phyloP scores from a whole-genome alignment of 2,797 vertebrate species.

The Clarias laeviceps region DNA sequence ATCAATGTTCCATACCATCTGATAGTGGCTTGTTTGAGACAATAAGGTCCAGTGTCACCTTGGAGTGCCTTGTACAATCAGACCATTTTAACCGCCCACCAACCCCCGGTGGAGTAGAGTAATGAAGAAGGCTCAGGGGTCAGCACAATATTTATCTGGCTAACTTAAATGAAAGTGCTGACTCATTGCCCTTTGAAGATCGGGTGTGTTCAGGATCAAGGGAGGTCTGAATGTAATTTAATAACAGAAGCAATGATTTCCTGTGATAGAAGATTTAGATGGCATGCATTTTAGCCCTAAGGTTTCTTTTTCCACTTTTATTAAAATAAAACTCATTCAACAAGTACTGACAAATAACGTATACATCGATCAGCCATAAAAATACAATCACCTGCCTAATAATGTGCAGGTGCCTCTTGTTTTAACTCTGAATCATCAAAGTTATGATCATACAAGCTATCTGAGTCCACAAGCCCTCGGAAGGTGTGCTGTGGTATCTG shows the following conservation, averaged over 20 bases:
- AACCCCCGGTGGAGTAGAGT: slow-evolving; percentile 53
- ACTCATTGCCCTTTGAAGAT: slow-evolving; percentile 40
- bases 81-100: slow-evolving; percentile 64
- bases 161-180: slow-evolving; percentile 51
- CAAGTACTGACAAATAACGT: not conserved
- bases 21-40: slow-evolving; percentile 72
- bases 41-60: slow-evolving; percentile 67
- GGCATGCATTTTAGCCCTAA: not conserved
- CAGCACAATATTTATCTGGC: slow-evolving; percentile 58
- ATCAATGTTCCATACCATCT: slow-evolving; percentile 77
- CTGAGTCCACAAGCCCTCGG: too few species aligned
- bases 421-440: too few species aligned
- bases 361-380: not conserved
- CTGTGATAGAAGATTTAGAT: not conserved
- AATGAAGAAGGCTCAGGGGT: slow-evolving; percentile 49
- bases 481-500: too few species aligned
- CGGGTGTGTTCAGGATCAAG: slow-evolving; percentile 14
- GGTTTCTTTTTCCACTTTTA: not conserved
- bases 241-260: slow-evolving; percentile 23
- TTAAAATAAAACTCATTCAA: not conserved
- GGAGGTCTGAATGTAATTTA: slow-evolving; percentile 13
- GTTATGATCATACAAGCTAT: too few species aligned
- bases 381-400: too few species aligned
- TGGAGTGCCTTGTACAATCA: slow-evolving; percentile 65
- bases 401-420: too few species aligned